These are phyloP conservation scores for Rhinoptilus africanus DNA, from an alignment of 2,113 vertebrate genomes.

Conservation along the genomic window DNA sequence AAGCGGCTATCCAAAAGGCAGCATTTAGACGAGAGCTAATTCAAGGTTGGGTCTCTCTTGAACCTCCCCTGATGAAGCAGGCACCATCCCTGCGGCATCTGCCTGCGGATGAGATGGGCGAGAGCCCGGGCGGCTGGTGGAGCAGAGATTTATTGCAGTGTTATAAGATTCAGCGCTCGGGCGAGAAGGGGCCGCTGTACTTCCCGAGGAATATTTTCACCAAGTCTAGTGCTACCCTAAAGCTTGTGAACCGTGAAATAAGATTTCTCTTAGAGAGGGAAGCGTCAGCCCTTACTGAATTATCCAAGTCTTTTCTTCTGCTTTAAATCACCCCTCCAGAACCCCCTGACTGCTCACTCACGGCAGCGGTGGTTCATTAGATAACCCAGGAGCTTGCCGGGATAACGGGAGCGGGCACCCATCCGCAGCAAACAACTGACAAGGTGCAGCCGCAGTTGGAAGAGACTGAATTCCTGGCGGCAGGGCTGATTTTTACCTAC, in stretches of 20 bases:
- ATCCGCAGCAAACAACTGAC: not conserved
- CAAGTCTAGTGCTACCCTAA: not conserved
- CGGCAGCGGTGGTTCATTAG: constrained; percentile 41
- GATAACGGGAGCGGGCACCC: constrained; percentile 49
- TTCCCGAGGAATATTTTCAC: not conserved
- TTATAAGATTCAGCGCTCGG: not conserved
- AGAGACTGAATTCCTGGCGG: not conserved
- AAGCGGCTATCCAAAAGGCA: not conserved
- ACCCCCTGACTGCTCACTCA: not conserved
- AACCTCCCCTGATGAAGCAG: not conserved
- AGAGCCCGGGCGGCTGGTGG: not conserved
- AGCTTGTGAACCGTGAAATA: constrained; percentile 67
- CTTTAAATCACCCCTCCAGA: constrained; percentile 10
- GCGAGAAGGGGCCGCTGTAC: not conserved
- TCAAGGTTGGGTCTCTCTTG: not conserved
- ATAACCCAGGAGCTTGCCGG: constrained; percentile 57
- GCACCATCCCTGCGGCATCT: rapidly evolving
- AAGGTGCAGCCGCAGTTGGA: not conserved
- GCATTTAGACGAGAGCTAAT: not conserved
- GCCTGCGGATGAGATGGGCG: not conserved
- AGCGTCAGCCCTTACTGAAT: not conserved
- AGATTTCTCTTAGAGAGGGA: constrained; percentile 67
- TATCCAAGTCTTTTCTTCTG: not conserved
- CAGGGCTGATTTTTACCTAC: not conserved
- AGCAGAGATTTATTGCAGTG: not conserved